Conservation (phyloP, 1,140 invertebrate genomes). For the Sinonovacula constricta region DNA sequence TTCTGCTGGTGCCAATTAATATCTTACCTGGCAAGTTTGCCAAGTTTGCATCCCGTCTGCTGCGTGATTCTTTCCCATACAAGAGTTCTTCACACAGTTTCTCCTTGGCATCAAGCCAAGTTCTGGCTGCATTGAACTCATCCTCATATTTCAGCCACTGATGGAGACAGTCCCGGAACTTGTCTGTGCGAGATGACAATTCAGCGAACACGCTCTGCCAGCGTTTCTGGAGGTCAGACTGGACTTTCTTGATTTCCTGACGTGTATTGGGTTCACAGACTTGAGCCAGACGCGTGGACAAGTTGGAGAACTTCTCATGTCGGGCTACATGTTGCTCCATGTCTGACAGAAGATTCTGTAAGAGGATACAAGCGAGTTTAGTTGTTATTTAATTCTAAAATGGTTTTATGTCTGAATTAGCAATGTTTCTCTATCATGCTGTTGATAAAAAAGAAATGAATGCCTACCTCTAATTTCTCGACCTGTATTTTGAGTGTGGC, state of each 20-base stretch:
- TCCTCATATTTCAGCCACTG: constrained; percentile 72
- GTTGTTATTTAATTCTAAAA: no score
- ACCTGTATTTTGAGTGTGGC: constrained; percentile 67
- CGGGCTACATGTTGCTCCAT: constrained; percentile 54
- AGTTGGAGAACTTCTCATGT: constrained; percentile 58
- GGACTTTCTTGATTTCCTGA: constrained; percentile 66
- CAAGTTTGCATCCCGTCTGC: constrained; percentile 59
- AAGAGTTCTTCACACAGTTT: constrained; percentile 62
- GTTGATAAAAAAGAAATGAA: no score
- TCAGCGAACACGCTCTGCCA: constrained; percentile 61
- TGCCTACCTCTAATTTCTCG: constrained; percentile 70
- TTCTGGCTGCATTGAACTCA: constrained; percentile 54
- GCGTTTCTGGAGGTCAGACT: constrained; percentile 62
- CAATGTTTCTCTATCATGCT: no score
- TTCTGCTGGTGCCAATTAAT: no score
- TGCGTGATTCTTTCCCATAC: constrained; percentile 53
- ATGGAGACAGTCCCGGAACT: constrained; percentile 62
- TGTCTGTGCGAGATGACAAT: constrained; percentile 51
- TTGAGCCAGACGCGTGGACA: constrained; percentile 63
- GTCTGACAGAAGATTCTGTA: constrained; percentile 63
- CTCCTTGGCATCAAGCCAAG: constrained; percentile 72
- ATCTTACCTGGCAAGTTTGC: constrained; percentile 66
- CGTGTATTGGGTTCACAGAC: constrained; percentile 70
- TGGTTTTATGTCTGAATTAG: no score
- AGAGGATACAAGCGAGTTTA: no score